Base-by-base conservation (phyloP, 2,888 invertebrate genomes). In the Osmoderma eremita region DNA sequence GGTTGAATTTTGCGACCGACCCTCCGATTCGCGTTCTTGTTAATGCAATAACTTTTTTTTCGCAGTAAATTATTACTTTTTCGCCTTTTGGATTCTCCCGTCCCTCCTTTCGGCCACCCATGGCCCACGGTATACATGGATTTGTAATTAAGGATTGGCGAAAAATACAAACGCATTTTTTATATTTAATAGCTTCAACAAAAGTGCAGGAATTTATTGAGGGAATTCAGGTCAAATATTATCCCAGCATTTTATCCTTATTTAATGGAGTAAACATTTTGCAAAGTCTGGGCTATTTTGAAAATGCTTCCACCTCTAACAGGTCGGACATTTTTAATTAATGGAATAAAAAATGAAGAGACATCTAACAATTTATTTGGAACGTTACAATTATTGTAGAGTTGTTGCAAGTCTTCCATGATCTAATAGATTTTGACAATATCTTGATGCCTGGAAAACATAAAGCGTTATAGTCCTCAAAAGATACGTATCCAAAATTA, bases 1-100 rank as follows among this genome's bases (percentile, higher is more conserved):
- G 8, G 67, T 70, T 74, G 69, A 69, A 67, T 67, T 67, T 63
- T 8, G 8, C 24, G 30, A 30, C 1, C 58, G 42, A 66, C 66
- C 70, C 63, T 61, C 45, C 30, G 49, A 15, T 48, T 30, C 30
- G 30, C 58, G 58, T 56, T 65, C 65, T 49, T 58, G 56, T 56
- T 67, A 67, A 67, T 67, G 62, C 48, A 67, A 61, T 67, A 67
- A 63, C 67, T 63, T 67, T 53, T 49, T 30, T 30, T 45, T 30
- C 45, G 24, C 17, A 45, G 45, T 58, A 58, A 58, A 58, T 58
- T 58, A 58, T 58, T 58, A 58, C 45, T 58, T 58, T 45, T 58
- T 24, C 45, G 45, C 24, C 15, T 45, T 10, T 15, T 45, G n/a
- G 20, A 18, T 30, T 30, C 20, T 12, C 12, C n/a, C n/a, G 22